phyloP scores from a whole-genome alignment of 2,888 invertebrate species.

The Andrena trimmerana region DNA sequence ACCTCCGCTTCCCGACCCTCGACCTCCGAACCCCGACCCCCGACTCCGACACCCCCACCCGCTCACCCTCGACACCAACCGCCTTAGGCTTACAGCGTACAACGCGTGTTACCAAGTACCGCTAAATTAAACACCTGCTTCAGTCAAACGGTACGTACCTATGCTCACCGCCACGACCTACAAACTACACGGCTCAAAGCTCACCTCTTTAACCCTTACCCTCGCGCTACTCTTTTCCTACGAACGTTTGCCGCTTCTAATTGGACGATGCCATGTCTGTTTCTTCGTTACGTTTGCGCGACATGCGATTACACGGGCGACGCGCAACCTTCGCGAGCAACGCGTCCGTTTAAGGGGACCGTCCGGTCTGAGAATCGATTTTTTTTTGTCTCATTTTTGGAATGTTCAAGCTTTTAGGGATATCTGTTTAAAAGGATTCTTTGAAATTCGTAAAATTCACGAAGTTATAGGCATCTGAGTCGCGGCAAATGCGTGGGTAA shows the following conservation, averaged over 20 bases:
- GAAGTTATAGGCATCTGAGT: too few relatives aligned
- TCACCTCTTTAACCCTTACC: slow-evolving; percentile 6
- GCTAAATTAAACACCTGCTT: slow-evolving; percentile 81
- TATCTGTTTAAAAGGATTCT: too few relatives aligned
- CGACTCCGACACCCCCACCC: not conserved
- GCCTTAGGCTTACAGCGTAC: slow-evolving; percentile 67
- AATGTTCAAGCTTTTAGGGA: too few relatives aligned
- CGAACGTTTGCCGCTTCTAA: slow-evolving; percentile 61
- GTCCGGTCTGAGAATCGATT: too few relatives aligned
- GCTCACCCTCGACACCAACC: slow-evolving; percentile 36
- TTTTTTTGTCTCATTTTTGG: too few relatives aligned
- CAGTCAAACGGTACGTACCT: slow-evolving; percentile 75
- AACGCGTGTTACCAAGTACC: slow-evolving; percentile 74
- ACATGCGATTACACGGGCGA: slow-evolving; percentile 35
- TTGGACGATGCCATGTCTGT: slow-evolving; percentile 61
- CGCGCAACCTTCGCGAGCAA: not conserved
- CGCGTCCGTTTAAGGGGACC: not conserved
- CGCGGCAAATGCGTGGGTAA: too few relatives aligned
- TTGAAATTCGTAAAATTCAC: too few relatives aligned
- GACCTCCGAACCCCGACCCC: slow-evolving; percentile 1
- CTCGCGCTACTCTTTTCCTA: slow-evolving; percentile 11
- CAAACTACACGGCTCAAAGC: slow-evolving; percentile 62
- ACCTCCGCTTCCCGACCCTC: slow-evolving; percentile 16
- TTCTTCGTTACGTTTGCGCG: slow-evolving; percentile 18
- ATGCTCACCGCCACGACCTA: slow-evolving; percentile 66